A percentile compares a stretch with the other conserved stretches of the same genome.
phyloP scores from a whole-genome alignment of 2,113 vertebrate species.

The Callospermophilus lateralis region DNA sequence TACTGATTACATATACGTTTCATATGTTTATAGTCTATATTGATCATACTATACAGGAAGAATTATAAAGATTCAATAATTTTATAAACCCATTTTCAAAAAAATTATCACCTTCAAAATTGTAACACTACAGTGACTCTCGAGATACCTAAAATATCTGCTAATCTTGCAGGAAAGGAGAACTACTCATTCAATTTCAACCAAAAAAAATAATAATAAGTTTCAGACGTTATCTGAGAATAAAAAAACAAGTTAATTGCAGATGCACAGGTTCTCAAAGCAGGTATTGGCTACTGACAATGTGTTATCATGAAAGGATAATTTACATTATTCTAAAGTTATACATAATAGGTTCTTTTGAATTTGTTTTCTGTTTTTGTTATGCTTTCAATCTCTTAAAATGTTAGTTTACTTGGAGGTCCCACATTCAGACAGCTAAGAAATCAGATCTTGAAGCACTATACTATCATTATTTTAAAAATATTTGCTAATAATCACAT shows the following conservation, averaged over 20 bases:
- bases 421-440: not conserved
- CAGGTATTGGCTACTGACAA: not conserved
- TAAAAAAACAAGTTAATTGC: not conserved
- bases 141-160: not conserved
- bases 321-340: not conserved
- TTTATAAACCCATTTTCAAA: conserved; percentile 2
- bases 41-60: not conserved
- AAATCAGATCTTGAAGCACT: not conserved
- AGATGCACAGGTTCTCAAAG: not conserved
- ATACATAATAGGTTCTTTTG: not conserved
- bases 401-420: not conserved
- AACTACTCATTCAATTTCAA: conserved; percentile 12
- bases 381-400: not conserved
- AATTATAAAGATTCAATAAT: not conserved
- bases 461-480: conserved; percentile 2
- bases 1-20: not conserved
- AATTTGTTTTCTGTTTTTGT: not conserved
- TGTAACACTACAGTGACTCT: not conserved
- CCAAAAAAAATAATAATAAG: not conserved
- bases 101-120: not conserved
- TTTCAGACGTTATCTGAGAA: not conserved
- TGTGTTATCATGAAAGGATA: not conserved
- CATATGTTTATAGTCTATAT: not conserved
- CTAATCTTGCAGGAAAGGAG: not conserved
- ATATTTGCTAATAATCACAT: not conserved